These are phyloP conservation scores for Hybognathus amarus DNA, from an alignment of 2,797 vertebrate species.

Conservation along the genomic window DNA sequence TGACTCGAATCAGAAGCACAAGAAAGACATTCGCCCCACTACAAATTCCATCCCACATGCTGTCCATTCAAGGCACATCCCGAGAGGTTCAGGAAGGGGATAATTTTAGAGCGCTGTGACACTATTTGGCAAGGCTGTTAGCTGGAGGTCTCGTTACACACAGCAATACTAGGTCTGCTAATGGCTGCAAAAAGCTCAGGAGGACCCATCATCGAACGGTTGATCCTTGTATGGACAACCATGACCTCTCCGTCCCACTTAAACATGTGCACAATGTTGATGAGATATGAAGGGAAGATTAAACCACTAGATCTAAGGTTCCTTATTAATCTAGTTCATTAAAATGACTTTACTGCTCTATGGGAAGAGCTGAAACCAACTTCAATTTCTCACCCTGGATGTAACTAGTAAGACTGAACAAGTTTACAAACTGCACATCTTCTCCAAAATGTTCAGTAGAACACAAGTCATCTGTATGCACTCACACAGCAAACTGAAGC, in stretches of 20 bases:
- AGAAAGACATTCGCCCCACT: conserved; percentile 60
- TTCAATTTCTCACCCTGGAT: conserved; percentile 2
- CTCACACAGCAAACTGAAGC: conserved; percentile 37
- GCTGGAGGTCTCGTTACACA: conserved; percentile 73
- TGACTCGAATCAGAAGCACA: conserved; percentile 60
- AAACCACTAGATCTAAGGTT: not conserved
- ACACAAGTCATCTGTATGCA: conserved; percentile 14
- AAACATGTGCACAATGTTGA: not conserved
- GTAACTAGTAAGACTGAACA: not conserved
- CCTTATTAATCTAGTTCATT: not conserved
- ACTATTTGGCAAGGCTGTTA: conserved; percentile 57
- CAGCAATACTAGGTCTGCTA: conserved; percentile 62
- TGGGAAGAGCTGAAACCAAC: conserved; percentile 5
- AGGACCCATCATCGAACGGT: conserved; percentile 24
- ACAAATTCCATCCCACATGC: conserved; percentile 34
- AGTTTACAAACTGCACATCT: not conserved
- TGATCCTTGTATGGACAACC: conserved; percentile 78
- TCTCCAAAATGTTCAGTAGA: conserved; percentile 20
- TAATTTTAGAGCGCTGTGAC: conserved; percentile 74
- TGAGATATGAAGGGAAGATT: not conserved
- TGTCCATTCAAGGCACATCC: conserved; percentile 48
- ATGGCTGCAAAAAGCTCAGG: conserved; percentile 54
- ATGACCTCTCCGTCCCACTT: conserved; percentile 2
- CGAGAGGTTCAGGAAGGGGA: conserved; percentile 43
- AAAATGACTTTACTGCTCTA: not conserved